Base-by-base conservation (phyloP, 37 sponge, comb jelly and placozoan species). In the Mnemiopsis leidyi region DNA sequence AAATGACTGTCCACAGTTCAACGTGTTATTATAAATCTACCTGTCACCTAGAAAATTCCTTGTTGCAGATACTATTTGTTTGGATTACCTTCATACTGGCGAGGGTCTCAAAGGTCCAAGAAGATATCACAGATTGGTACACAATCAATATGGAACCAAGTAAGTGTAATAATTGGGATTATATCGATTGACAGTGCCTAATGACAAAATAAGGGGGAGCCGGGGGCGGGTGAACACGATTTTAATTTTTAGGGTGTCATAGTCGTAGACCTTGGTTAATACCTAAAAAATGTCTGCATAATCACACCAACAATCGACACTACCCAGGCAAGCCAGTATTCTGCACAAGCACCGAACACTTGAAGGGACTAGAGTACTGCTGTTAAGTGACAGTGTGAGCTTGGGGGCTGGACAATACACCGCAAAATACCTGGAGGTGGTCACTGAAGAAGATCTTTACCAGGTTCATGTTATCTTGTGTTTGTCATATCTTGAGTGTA, bases 121-220 rank as follows among this genome's bases (percentile, higher is more conserved):
- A 9, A 20, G 0, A 5, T 0, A 20, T 5, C 79, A 77, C 36
- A 77, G 79, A 32, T 13, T 28, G 35, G 18, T 77, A 9, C 79
- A 77, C 36, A 77, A 77, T 20, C 35, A 32, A 34, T 32, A 77
- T 18, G 79, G 79, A 1, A 77, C 79, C 79, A 21, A 34, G 79
- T 77, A 32, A 77, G 79, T 77, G 30, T 48, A 48, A 18, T 48
- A n/a, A n/a, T n/a, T n/a, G n/a, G n/a, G n/a, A n/a, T n/a, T n/a
- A n/a, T n/a, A n/a, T n/a, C n/a, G n/a, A n/a, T n/a, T n/a, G n/a
- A n/a, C n/a, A n/a, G n/a, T n/a, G n/a, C n/a, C n/a, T n/a, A n/a
- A n/a, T n/a, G n/a, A n/a, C n/a, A n/a, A n/a, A n/a, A n/a, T n/a
- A n/a, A n/a, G n/a, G n/a, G n/a, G n/a, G n/a, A n/a, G n/a, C n/a